Evolutionary conservation across 2,113 vertebrate genomes (phyloP).

Genomic region (Madoqua kirkii): DNA sequence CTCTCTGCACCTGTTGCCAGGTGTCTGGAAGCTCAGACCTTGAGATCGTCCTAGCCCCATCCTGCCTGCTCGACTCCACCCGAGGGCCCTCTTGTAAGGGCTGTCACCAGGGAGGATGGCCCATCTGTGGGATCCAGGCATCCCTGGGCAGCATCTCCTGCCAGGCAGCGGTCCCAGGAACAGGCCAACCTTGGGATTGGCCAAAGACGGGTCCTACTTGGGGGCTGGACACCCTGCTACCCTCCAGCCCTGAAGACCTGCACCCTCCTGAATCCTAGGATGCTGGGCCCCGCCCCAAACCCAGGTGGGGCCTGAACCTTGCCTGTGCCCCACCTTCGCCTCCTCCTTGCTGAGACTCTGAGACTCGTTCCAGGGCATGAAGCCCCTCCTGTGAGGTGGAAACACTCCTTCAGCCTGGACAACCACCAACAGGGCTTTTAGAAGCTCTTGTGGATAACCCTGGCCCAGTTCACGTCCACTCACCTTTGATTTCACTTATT

Average conservation of each 20-base stretch:
- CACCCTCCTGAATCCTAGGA: neutral
- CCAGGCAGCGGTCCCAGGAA: neutral
- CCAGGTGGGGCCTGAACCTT: neutral
- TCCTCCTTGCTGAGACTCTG: neutral
- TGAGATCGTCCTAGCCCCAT: neutral
- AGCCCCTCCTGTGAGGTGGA: neutral
- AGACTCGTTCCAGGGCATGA: neutral
- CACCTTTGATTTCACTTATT: neutral
- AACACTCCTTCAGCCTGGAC: neutral
- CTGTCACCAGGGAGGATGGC: neutral
- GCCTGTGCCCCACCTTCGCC: neutral
- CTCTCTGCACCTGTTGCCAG: rapidly evolving
- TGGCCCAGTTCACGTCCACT: neutral
- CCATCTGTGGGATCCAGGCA: neutral
- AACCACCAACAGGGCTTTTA: neutral
- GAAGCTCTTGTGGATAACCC: neutral
- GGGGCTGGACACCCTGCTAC: neutral
- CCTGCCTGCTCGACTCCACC: neutral
- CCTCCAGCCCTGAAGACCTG: neutral
- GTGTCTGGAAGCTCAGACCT: neutral
- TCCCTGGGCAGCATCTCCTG: neutral
- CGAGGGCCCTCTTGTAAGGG: neutral
- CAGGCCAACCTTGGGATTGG: neutral
- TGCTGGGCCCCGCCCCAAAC: neutral
- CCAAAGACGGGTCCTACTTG: neutral